These are phyloP conservation scores for Drosophila neotestacea DNA, from an alignment of 2,888 invertebrate species.

Conservation along the genomic window DNA sequence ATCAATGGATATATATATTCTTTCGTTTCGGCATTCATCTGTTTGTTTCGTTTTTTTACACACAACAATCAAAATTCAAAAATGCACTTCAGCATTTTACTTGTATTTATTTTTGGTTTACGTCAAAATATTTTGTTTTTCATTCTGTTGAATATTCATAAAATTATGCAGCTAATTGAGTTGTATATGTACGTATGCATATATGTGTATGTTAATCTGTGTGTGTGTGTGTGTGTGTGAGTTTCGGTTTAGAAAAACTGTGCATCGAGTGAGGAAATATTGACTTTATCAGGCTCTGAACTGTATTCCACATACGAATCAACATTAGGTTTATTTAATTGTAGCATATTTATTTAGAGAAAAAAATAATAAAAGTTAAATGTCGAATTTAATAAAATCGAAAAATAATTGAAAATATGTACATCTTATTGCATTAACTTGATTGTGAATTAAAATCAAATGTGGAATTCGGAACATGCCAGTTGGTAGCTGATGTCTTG, in stretches of 20 bases:
- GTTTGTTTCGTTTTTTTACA: conserved; percentile 28
- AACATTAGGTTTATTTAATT: not conserved
- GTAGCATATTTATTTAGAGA: not conserved
- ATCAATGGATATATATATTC: conserved; percentile 25
- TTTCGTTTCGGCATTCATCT: conserved; percentile 5
- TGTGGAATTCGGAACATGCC: conserved; percentile 1
- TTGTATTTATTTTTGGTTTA: conserved; percentile 4
- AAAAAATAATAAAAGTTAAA: too few species aligned
- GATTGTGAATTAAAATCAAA: not conserved
- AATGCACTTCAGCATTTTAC: conserved; percentile 19
- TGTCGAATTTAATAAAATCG: not conserved
- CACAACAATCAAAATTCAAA: conserved; percentile 38
- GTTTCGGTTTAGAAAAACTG: not conserved
- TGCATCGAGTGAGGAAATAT: conserved; percentile 9
- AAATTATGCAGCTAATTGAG: conserved; percentile 39
- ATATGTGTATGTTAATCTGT: conserved; percentile 3
- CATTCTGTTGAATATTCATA: conserved; percentile 28
- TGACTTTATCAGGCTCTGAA: not conserved
- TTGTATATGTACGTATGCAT: conserved; percentile 11
- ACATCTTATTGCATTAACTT: too few species aligned
- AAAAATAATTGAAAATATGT: too few species aligned
- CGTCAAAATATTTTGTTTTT: conserved; percentile 9
- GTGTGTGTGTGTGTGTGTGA: not conserved
- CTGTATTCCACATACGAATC: not conserved
- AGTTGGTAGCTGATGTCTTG: not conserved